Conservation (phyloP, 1,140 invertebrate genomes). For the Papilio dardanus region DNA sequence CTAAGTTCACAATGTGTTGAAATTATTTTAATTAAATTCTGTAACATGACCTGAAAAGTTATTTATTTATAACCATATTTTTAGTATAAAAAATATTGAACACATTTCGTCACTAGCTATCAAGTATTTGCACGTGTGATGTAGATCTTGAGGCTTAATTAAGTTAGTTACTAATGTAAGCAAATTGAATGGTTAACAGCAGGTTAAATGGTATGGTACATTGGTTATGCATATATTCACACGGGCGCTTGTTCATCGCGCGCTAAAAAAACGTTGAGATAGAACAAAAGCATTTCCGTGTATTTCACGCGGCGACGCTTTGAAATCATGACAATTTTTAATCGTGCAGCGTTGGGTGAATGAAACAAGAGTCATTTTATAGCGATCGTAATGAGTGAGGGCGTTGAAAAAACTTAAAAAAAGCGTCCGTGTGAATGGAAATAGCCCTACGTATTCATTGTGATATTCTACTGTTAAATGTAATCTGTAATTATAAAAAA, state of each 20-base stretch:
- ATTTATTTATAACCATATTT: background rate
- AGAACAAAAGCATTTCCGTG: too few species aligned
- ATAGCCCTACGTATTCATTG: background rate
- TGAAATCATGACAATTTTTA: too few species aligned
- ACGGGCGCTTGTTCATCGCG: background rate
- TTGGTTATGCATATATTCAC: too few species aligned
- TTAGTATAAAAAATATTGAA: background rate
- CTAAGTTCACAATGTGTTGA: background rate
- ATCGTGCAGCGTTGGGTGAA: too few species aligned
- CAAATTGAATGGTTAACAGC: background rate
- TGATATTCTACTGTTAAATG: background rate
- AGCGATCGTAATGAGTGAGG: background rate
- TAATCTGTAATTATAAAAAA: background rate
- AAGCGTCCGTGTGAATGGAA: too few species aligned
- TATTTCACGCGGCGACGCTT: too few species aligned
- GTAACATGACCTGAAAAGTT: background rate
- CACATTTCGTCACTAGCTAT: background rate
- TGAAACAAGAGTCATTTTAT: too few species aligned
- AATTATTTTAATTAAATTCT: slow-evolving; percentile 5
- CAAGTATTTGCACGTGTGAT: background rate
- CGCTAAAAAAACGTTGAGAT: too few species aligned
- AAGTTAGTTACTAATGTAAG: slow-evolving; percentile 10
- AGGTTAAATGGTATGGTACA: background rate
- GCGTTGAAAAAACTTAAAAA: too few species aligned
- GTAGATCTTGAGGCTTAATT: too few species aligned